Evolutionary conservation across 2,113 vertebrate species (phyloP).

Genomic region (Percina caprodes): DNA sequence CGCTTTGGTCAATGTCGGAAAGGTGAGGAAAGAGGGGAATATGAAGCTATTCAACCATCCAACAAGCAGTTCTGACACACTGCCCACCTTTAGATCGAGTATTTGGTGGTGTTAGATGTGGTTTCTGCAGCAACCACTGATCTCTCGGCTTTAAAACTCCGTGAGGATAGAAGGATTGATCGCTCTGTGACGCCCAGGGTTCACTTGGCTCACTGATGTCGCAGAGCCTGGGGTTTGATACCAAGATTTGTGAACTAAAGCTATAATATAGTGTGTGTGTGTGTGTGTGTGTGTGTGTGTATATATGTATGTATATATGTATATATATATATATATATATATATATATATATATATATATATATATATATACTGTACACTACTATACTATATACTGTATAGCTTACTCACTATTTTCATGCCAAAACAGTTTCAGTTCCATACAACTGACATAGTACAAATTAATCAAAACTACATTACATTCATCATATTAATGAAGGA

Average conservation of each 20-base stretch:
- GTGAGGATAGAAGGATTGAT: constrained; percentile 51
- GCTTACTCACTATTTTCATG: neutral
- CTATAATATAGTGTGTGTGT: no score
- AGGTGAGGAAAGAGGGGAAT: neutral
- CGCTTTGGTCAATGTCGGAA: neutral
- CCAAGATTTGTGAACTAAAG: constrained; percentile 16
- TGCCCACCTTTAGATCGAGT: constrained; percentile 21
- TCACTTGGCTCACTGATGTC: constrained; percentile 52
- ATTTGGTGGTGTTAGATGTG: constrained; percentile 46
- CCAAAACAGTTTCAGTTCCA: neutral
- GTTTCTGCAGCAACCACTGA: constrained; percentile 22
- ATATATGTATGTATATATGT: neutral
- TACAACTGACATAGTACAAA: neutral
- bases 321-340: neutral
- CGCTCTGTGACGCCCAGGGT: constrained; percentile 32
- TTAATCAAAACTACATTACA: constrained; percentile 14
- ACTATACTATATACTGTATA: neutral
- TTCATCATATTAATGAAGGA: constrained; percentile 13
- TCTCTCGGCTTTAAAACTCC: constrained; percentile 50
- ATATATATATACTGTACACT: neutral
- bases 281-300: neutral
- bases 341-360: neutral
- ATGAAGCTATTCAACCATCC: neutral
- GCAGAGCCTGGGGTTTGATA: constrained; percentile 25
- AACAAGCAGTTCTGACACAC: neutral